Base-by-base conservation (phyloP, 2,113 vertebrate species). In the Meriones unguiculatus region DNA sequence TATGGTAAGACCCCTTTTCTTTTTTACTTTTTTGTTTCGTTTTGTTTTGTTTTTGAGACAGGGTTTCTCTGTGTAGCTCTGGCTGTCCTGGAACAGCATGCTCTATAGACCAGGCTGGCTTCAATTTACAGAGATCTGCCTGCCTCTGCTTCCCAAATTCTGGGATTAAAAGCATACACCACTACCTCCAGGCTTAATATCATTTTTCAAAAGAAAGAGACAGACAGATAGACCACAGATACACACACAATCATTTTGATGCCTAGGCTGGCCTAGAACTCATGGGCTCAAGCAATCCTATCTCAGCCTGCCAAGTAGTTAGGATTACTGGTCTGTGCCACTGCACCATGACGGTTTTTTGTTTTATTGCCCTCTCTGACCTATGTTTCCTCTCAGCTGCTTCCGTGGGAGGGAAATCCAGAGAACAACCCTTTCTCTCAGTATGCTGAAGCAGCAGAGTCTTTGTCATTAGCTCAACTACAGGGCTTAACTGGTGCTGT, bases 391-490 rank as follows among this genome's bases (percentile, higher is more conserved):
- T 85, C 92, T 90, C 54, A 84, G 57, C 64, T 72, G 65, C 52
- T 67, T 80, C 25, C 64, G 25, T n/a, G 52, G 32, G 76, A 92
- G 57, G n/a, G 80, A 93, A 65, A 73, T 62, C 35, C 52, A 72
- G 41, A 17, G 69, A 84, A 57, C 78, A 35, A 50, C 69, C 22
- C 41, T 94, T 91, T 95, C 64, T 94, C 64, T 95, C 88, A 59
- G 93, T n/a, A 52, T 90, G 89, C 95, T 96, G 91, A 95, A 85
- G 65, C 50, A 67, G 70, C 76, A 94, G 70, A 64, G 75, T 24
- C 80, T 95, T 95, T 94, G 81, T 91, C 52, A 82, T 57, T 85
- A 78, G 75, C 41, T 91, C 20, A 69, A 57, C 64, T 75, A 75
- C 32, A 25, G 69, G 69, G 64, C 57, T 96, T 92, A 95, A 76